Base-by-base conservation (phyloP, 2,113 vertebrate genomes). In the Caloenas nicobarica region DNA sequence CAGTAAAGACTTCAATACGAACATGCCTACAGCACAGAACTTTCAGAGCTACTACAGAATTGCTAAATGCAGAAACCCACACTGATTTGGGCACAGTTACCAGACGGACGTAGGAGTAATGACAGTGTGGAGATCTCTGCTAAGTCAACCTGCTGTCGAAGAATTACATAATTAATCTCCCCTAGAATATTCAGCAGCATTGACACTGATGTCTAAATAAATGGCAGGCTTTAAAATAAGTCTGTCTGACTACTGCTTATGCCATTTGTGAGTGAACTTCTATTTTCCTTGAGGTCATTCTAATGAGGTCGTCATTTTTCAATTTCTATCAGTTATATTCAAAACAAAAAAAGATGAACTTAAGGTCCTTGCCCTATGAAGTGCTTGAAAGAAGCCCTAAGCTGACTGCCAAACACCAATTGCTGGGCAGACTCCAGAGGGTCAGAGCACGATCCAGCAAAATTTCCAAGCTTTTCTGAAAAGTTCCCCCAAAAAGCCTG, bases 21-120 rank as follows among this genome's bases (percentile, higher is more conserved):
- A 62, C 23, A 71, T 64, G 71, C 38, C 31, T 70, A 56, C 16
- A 83, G 60, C 4, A 58, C 10, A 36, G 61, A 56, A 56, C 11
- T 74, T 83, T 83, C 42, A 56, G 62, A 92, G 33, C 36, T 70
- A 48, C 79, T 88, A 36, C 7, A 44, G 33, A 16, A 60, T 1
- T 73, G 46, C 57, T 48, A 89, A 90, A 88, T 60, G 60, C 44
- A 96, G 74, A 94, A 91, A 71, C 21, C 26, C 56, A 80, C 0
- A 0, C 2, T 66, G 91, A 61, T 71, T 62, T 56, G 76, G 82
- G 71, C 0, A 0, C 69, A 7, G 8, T 73, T 29, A 88, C 33
- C 76, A 94, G 89, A 94, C 48, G 6, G 66, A 84, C 2, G 80
- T 88, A 96, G 90, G 90, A 96, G 92, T 83, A 96, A 82, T 81